Base-by-base conservation (phyloP, 1,140 invertebrate species). In the Panagrolaimus sp. region DNA sequence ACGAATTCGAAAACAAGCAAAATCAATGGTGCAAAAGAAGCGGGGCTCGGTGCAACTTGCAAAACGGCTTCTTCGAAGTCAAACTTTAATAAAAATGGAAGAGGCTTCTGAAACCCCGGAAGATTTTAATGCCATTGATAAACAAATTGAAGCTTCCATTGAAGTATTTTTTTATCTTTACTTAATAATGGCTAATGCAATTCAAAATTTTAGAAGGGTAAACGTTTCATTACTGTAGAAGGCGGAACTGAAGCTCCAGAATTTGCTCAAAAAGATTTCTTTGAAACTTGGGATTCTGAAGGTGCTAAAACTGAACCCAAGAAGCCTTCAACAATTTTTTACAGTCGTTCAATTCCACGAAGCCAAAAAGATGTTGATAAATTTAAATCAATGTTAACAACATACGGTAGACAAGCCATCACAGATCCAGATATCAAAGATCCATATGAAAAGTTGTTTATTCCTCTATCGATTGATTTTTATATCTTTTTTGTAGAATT, bases 1-100 rank as follows among this genome's bases (percentile, higher is more conserved):
- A 47, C 65, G 70, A 28, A 76, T 77, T 43, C 64, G 78, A n/a
- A 65, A 78, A 63, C 71, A 78, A 48, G 78, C 76, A n/a, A 64
- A 68, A 44, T 74, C 69, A 45, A 48, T 81, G 46, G 70, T 77
- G 0, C 71, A 78, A 28, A 75, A 71, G 38, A 76, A 76, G 55
- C 45, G 74, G 3, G 74, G 74, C 24, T 78, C 76, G 15, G 74
- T 78, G 26, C 74, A 76, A 65, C 52, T 76, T 17, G 67, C 24
- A 3, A 76, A 76, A 65, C 67, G 73, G 0, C 43, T 75, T 9
- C 66, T 73, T 15, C 43, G 73, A 72, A 76, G 73, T 67, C 67
- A 71, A 71, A 64, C 66, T 38, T 32, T 75, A 14, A 58, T n/a
- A 1, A 58, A 21, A 24, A 58, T 28, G 14, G 5, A 75, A 73